Base-by-base conservation (phyloP, 2,797 vertebrate species). In the Enteromius mattozi region DNA sequence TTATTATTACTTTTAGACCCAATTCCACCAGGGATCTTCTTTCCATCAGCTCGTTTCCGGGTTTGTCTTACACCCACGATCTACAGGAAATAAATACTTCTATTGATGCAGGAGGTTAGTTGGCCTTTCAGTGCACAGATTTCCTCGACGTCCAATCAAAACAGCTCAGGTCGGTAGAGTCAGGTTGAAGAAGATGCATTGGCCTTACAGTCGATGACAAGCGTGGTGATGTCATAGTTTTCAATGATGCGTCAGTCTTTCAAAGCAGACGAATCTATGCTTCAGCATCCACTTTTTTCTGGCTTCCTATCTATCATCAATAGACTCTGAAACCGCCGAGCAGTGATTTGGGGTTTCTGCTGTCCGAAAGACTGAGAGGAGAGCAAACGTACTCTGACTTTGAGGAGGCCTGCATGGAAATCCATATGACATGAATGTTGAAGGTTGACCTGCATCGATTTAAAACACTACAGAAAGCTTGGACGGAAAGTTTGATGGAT, bases 1-100 rank as follows among this genome's bases (percentile, higher is more conserved):
- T 85, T 84, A 79, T 84, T 78, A 85, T 86, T 80, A 80, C 85
- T 89, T 88, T 86, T 86, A 82, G 83, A 78, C 54, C 78, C 83
- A 87, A 65, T 84, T 81, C 47, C 76, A 81, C 86, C 77, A n/a
- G 61, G 49, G 37, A 81, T 84, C 17, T 21, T 81, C 54, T 84
- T 88, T 83, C 33, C 59, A 76, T 49, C 66, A 63, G 47, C 79
- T 80, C 70, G 72, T 74, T 80, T 66, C 69, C 30, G 63, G 81
- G 85, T 79, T 89, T 85, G 82, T 86, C 66, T 87, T 74, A 89
- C 83, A 78, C 54, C 24, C 61, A 30, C 17, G 3, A 86, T 72
- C 35, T 76, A 33, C 75, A 78, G 72, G 77, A 87, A 78, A 87
- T 54, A 59, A 45, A 59, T 63, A 47, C 47, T 83, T 70, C 85